Evolutionary conservation across 2,888 invertebrate genomes (phyloP), one percentile per base, ranked within the genome.

Genomic region (Athalia rosae): DNA sequence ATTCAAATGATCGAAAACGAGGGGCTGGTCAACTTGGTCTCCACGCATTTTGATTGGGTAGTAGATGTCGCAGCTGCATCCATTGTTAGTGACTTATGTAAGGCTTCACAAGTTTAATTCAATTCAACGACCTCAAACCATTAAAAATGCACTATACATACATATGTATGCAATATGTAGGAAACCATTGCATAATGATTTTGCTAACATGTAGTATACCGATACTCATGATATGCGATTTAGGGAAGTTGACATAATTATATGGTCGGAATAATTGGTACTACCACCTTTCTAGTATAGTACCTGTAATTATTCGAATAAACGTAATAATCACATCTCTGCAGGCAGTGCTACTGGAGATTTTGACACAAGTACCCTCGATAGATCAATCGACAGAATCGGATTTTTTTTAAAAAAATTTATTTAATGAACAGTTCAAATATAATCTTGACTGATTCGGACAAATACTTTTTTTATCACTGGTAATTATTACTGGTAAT

Each of bases 161-260:
- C 56, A 28, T 28, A 28, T 28, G 28, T 28, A 28, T 28, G 28
- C 50, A 48, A 50, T 74, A 71, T 58, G 58, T 71, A 58, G 6
- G 61, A 28, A 62, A 74, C 74, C n/a, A 74, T 74, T 74, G 74
- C 41, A 43, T 62, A 47, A 74, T 74, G 74, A 62, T 62, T 74
- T 59, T 3, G 15, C 3, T 7, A 74, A 59, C 43, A 74, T 61
- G 48, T 74, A 61, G 74, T 74, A n/a, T 28, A 62, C 15, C 59
- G 48, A 61, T 59, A 62, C 61, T 28, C 47, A 61, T 74, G 50
- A 74, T 58, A 45, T 13, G 15, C 58, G 45, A 15, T 58, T 45
- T 58, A 58, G 71, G 71, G 56, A 13, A 71, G 45, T n/a, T 43
- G 71, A 58, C 58, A 56, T 58, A 45, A 28, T 28, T 28, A 28